Evolutionary conservation across 2,113 vertebrate species (phyloP).

Genomic region (Lates calcarifer): DNA sequence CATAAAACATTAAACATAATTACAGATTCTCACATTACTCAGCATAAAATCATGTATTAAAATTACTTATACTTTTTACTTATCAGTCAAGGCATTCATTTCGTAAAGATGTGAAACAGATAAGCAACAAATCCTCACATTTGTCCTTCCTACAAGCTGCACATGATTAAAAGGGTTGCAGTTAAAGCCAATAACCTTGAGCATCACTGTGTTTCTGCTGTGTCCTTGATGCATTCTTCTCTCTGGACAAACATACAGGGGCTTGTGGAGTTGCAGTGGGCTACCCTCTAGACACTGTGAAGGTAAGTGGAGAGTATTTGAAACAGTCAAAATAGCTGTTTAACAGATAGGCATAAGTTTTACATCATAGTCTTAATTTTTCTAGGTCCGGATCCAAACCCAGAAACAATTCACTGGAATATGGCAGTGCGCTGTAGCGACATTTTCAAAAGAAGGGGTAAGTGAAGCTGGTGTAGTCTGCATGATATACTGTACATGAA

Average conservation of each 20-base stretch:
- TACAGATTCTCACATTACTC: not conserved
- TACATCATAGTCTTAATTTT: not conserved
- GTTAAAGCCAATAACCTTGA: not conserved
- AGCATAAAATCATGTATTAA: not conserved
- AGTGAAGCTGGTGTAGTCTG: not conserved
- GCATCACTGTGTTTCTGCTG: not conserved
- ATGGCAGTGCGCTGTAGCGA: slow-evolving; percentile 69
- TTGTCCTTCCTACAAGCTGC: not conserved
- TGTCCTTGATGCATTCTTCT: slow-evolving; percentile 34
- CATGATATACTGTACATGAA: not conserved
- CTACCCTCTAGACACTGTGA: slow-evolving; percentile 80
- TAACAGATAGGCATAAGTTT: not conserved
- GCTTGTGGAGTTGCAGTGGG: slow-evolving; percentile 78
- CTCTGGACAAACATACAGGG: slow-evolving; percentile 64
- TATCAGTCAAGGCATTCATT: not conserved
- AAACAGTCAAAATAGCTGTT: not conserved
- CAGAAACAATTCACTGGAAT: slow-evolving; percentile 79
- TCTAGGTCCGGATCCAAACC: slow-evolving; percentile 80
- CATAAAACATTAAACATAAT: not conserved
- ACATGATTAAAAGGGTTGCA: not conserved
- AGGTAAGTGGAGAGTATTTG: slow-evolving; percentile 11
- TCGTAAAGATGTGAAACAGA: not conserved
- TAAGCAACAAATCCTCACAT: not conserved
- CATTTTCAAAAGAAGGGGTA: slow-evolving; percentile 80
- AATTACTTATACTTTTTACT: not conserved